Evolutionary conservation across 2,888 invertebrate genomes (phyloP).

Genomic region (Orthosia gothica): DNA sequence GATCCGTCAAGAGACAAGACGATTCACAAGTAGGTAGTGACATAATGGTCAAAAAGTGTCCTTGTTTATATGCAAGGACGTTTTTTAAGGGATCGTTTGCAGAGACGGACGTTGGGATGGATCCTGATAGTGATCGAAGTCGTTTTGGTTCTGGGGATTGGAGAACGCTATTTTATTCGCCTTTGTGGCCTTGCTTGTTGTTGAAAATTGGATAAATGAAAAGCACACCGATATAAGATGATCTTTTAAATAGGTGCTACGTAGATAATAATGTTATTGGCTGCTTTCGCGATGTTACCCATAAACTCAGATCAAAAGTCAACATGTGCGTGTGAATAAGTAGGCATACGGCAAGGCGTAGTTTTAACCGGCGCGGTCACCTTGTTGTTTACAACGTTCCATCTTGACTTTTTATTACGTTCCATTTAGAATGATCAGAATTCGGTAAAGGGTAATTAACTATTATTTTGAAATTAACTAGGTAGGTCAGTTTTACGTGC

Average conservation of each 20-base stretch:
- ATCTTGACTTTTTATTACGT: no score
- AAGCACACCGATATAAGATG: not conserved
- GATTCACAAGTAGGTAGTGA: slow-evolving; percentile 32
- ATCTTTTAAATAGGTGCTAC: not conserved
- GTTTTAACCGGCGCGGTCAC: no score
- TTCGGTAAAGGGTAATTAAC: no score
- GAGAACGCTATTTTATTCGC: not conserved
- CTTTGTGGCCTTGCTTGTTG: not conserved
- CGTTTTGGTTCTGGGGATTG: not conserved
- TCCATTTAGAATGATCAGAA: no score
- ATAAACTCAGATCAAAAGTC: no score
- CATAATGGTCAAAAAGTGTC: slow-evolving; percentile 21
- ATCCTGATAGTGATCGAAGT: slow-evolving; percentile 5
- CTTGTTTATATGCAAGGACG: slow-evolving; percentile 24
- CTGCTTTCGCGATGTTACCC: not conserved
- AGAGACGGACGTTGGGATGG: not conserved
- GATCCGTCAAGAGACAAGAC: slow-evolving; percentile 41
- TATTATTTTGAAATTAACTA: no score
- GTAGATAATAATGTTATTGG: not conserved
- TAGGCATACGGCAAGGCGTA: no score
- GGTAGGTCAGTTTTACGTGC: no score
- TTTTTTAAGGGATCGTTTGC: slow-evolving; percentile 13
- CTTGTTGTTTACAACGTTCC: no score
- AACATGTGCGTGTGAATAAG: no score
- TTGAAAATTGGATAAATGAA: not conserved